Evolutionary conservation across 2,797 vertebrate genomes (phyloP), one percentile per base, ranked within the genome.

Genomic region (Sebastes minor): DNA sequence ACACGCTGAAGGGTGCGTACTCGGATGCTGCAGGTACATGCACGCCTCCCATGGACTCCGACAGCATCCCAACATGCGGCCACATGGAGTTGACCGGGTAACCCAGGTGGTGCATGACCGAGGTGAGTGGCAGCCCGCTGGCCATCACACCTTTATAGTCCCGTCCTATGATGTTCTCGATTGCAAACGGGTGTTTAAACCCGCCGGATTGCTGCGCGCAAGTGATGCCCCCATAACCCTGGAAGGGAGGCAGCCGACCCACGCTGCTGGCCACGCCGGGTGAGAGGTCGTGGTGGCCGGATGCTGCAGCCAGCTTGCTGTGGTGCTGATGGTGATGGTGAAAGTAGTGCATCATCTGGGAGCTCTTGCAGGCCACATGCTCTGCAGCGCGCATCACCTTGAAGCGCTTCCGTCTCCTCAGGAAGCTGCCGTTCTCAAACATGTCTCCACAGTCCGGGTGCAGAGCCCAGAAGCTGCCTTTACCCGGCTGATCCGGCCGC

Each of bases 51-150:
- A 97, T 95, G 22, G 97, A 95, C 80, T 99, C 98, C 1, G 96
- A 94, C 90, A 99, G 95, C 92, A 99, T 95, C 20, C 98, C 97
- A 62, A 99, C 95, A 84, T 98, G 98, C 1, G 98, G 98, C 98
- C 98, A 99, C 95, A 99, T 95, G 8, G 98, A 98, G 90, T 97
- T 95, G 80, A 99, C 97, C 0, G 98, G 97, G 90, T 99, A 99
- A 61, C 98, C 98, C 80, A 99, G 91, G 84, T 99, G 98, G 92
- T 99, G 98, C 98, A 99, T 99, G 91, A 99, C 97, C 0, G 98
- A 99, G 14, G 97, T 97, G 87, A 99, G 91, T 2, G 98, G 98
- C 69, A 99, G 93, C 64, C 97, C 97, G 18, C 97, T 92, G 7
- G 97, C 95, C 95, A 98, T 95, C 89, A 98, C 96, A 0, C 97